These are phyloP conservation scores for Zeus faber DNA, from an alignment of 2,113 vertebrate species.

Conservation along the genomic window DNA sequence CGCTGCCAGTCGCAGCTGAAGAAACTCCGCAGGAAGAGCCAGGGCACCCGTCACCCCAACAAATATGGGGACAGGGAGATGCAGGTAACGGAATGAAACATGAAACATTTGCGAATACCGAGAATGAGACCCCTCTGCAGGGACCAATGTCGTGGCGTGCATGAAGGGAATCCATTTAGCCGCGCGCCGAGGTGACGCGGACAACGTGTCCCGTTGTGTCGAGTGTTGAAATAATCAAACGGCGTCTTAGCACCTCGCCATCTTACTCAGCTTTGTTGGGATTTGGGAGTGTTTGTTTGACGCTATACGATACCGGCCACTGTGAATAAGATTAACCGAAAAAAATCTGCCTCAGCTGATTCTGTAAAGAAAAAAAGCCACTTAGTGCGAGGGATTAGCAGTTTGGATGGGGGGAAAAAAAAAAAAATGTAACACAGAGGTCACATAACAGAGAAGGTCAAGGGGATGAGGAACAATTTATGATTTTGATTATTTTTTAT, in stretches of 20 bases:
- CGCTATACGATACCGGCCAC: slow-evolving; percentile 24
- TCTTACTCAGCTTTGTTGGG: slow-evolving; percentile 25
- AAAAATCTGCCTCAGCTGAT: slow-evolving; percentile 54
- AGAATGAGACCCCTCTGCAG: too few relatives aligned
- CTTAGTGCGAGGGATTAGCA: slow-evolving; percentile 21
- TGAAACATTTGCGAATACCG: too few relatives aligned
- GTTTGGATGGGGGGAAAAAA: not conserved
- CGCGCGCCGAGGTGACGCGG: not conserved
- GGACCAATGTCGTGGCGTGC: not conserved
- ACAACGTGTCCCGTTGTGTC: slow-evolving; percentile 10
- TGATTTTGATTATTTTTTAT: slow-evolving; percentile 30
- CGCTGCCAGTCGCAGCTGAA: slow-evolving; percentile 83
- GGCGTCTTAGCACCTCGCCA: slow-evolving; percentile 3
- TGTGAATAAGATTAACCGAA: slow-evolving; percentile 52
- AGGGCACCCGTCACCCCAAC: slow-evolving; percentile 81
- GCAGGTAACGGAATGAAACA: slow-evolving; percentile 66
- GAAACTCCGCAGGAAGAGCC: slow-evolving; percentile 82
- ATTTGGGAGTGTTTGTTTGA: slow-evolving; percentile 31
- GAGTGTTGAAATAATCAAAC: slow-evolving; percentile 13
- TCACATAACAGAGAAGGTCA: slow-evolving; percentile 28
- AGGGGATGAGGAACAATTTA: not conserved
- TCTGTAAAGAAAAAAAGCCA: slow-evolving; percentile 37
- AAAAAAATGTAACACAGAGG: not conserved
- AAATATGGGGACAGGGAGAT: slow-evolving; percentile 85
- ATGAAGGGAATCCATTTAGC: not conserved